phyloP scores from a whole-genome alignment of 1,140 invertebrate species.

The Holcopasites calliopsidis region DNA sequence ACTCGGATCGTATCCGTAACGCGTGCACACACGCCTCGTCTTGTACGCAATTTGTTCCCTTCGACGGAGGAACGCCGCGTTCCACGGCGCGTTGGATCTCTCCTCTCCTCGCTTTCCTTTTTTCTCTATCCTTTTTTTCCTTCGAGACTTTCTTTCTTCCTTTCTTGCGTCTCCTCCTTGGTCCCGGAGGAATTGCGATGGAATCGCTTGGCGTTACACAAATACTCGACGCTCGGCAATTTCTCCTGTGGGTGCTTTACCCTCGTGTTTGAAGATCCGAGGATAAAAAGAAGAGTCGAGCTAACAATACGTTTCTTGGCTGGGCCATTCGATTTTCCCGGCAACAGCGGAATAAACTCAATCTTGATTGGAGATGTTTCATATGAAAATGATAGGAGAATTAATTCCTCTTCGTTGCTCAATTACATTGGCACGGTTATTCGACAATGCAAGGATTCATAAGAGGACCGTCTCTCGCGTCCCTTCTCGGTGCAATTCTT shows the following conservation, averaged over 20 bases:
- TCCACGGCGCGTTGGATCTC: conserved; percentile 6
- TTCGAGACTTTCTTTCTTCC: not conserved
- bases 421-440: conserved; percentile 3
- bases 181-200: conserved; percentile 3
- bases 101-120: not conserved
- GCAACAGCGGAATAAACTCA: not conserved
- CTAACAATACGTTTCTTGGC: not conserved
- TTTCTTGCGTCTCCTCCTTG: not conserved
- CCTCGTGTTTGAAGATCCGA: not conserved
- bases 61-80: conserved; percentile 57
- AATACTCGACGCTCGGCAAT: conserved; percentile 9
- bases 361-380: too few relatives aligned
- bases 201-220: conserved; percentile 17
- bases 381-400: too few relatives aligned
- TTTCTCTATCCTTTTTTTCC: not conserved
- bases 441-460: not conserved
- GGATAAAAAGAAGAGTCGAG: not conserved
- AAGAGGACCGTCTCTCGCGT: not conserved
- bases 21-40: conserved; percentile 53
- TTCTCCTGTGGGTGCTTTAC: conserved; percentile 9
- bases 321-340: not conserved
- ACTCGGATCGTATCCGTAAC: conserved; percentile 60
- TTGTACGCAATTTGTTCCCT: conserved; percentile 76
- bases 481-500: not conserved
- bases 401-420: too few relatives aligned